These are phyloP conservation scores for Himantopus leucocephalus DNA, from an alignment of 2,113 vertebrate species.

Conservation along the genomic window DNA sequence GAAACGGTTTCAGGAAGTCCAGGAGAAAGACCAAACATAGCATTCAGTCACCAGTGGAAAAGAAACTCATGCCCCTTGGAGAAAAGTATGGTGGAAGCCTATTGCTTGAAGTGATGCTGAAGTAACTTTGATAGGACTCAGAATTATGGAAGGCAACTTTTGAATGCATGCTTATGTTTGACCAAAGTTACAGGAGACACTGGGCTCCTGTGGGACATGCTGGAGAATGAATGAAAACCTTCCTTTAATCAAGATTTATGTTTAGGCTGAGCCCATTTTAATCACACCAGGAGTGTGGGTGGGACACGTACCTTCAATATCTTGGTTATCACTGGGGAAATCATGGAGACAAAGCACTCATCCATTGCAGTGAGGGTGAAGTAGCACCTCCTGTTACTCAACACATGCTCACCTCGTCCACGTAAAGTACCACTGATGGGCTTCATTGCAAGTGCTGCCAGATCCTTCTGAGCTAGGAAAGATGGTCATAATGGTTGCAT, in stretches of 20 bases:
- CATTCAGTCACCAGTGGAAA: not conserved
- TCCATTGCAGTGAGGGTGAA: not conserved
- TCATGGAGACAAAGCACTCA: not conserved
- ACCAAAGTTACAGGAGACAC: not conserved
- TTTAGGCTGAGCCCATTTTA: conserved; percentile 16
- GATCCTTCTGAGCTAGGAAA: not conserved
- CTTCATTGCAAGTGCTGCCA: not conserved
- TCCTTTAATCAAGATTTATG: not conserved
- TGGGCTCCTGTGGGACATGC: not conserved
- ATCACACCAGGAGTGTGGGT: not conserved
- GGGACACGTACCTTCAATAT: not conserved
- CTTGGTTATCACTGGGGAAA: not conserved
- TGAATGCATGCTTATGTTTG: not conserved
- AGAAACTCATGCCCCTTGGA: not conserved
- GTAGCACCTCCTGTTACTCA: not conserved
- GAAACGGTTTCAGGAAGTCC: conserved; percentile 78
- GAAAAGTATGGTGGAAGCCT: not conserved
- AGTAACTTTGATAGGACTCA: not conserved
- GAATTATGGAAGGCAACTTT: not conserved
- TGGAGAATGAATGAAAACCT: conserved; percentile 18
- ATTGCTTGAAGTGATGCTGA: not conserved
- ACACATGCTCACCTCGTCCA: not conserved
- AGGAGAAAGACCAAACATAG: conserved; percentile 66
- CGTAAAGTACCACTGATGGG: not conserved
- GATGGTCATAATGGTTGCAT: not conserved